Evolutionary conservation across 2,113 vertebrate genomes (phyloP).

Genomic region (Hemicordylus capensis): DNA sequence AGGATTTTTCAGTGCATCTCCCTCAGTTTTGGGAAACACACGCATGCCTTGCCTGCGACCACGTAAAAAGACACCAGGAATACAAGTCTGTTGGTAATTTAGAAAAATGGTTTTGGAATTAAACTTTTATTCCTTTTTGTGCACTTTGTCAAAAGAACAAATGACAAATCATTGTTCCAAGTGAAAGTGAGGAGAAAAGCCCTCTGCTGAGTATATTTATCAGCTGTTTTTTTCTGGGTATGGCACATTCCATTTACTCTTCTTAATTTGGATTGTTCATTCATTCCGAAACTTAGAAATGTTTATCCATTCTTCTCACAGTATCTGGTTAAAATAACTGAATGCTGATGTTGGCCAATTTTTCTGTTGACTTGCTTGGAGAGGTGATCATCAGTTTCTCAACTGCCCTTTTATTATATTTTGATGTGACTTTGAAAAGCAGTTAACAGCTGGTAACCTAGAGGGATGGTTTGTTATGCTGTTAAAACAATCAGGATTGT

Average conservation of each 20-base stretch:
- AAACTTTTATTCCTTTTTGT: slow-evolving; percentile 46
- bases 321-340: neutral
- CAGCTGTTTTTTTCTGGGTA: slow-evolving; percentile 40
- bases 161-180: slow-evolving; percentile 50
- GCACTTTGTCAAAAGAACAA: slow-evolving; percentile 62
- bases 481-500: neutral
- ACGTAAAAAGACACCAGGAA: slow-evolving; percentile 91
- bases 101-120: slow-evolving; percentile 97
- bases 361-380: neutral
- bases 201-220: slow-evolving; percentile 49
- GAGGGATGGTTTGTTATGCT: neutral
- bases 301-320: neutral
- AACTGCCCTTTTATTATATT: neutral
- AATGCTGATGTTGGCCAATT: neutral
- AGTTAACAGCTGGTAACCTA: neutral
- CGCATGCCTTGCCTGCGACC: slow-evolving; percentile 94
- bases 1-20: slow-evolving; percentile 93
- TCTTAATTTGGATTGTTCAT: neutral
- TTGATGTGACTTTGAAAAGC: neutral
- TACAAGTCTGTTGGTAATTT: slow-evolving; percentile 92
- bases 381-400: neutral
- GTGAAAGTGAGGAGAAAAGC: slow-evolving; percentile 49
- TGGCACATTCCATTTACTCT: neutral
- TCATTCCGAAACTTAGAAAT: neutral
- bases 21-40: slow-evolving; percentile 94